phyloP scores from a whole-genome alignment of 1,140 invertebrate species.

The Potamilus streckersoni region DNA sequence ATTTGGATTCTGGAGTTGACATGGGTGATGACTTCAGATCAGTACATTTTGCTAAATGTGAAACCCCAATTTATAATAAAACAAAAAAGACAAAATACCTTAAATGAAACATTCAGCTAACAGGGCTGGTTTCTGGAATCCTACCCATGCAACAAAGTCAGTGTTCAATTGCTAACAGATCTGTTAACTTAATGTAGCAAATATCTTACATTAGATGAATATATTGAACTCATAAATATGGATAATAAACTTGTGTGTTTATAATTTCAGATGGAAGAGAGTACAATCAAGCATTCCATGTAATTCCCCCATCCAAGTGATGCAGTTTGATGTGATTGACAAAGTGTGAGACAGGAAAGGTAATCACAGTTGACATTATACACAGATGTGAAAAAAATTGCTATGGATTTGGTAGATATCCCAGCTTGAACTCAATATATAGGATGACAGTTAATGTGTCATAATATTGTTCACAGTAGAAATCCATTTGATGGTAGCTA shows the following conservation, averaged over 20 bases:
- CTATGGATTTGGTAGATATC: conserved; percentile 12
- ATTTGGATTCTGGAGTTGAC: conserved; percentile 26
- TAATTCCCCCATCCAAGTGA: conserved; percentile 16
- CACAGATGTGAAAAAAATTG: conserved; percentile 20
- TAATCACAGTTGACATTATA: conserved; percentile 22
- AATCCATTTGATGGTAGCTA: neutral
- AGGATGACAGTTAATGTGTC: conserved; percentile 5
- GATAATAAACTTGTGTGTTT: conserved; percentile 18
- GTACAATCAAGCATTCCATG: conserved; percentile 15
- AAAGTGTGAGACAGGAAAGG: conserved; percentile 11
- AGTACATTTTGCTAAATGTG: conserved; percentile 25
- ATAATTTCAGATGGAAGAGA: conserved; percentile 17
- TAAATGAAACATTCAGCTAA: conserved; percentile 19
- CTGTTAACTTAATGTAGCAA: conserved; percentile 9
- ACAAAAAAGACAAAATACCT: conserved; percentile 27
- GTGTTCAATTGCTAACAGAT: conserved; percentile 14
- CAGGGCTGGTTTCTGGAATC: conserved; percentile 1
- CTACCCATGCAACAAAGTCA: conserved; percentile 8
- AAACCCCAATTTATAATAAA: conserved; percentile 21
- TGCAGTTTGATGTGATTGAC: conserved; percentile 12
- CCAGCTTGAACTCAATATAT: neutral
- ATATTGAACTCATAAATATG: conserved; percentile 23
- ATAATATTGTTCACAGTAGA: neutral
- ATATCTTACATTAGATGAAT: conserved; percentile 22
- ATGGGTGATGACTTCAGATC: conserved; percentile 22